A percentile compares a stretch with the other conserved stretches of the same genome.
phyloP scores from a whole-genome alignment of 92 coral and sea anemone genomes.

The Umimayanthus chanpuru region DNA sequence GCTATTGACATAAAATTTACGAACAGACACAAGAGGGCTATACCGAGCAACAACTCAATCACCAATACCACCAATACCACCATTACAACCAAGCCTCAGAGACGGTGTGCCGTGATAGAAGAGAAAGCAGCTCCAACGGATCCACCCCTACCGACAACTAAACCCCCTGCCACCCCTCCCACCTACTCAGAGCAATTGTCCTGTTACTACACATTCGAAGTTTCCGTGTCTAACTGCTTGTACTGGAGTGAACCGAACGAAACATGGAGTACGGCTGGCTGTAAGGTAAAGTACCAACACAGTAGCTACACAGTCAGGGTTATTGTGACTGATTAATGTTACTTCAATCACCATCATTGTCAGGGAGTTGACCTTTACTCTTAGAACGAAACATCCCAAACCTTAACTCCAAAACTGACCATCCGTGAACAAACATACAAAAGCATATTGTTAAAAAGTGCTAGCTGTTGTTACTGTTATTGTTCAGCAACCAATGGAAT shows the following conservation, averaged over 20 bases:
- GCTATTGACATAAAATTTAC: not conserved
- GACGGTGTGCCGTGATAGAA: slow-evolving; percentile 48
- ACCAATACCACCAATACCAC: not conserved
- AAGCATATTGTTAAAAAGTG: too few relatives aligned
- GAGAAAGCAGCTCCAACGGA: slow-evolving; percentile 73
- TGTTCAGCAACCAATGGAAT: too few relatives aligned
- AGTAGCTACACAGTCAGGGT: too few relatives aligned
- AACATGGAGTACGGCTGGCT: slow-evolving; percentile 45
- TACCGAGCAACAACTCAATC: not conserved
- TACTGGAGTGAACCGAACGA: slow-evolving; percentile 69
- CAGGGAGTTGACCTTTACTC: too few relatives aligned
- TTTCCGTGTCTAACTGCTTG: slow-evolving; percentile 68
- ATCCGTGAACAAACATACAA: too few relatives aligned
- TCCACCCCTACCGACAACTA: slow-evolving; percentile 51
- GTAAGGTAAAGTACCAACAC: too few relatives aligned
- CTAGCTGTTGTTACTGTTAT: too few relatives aligned
- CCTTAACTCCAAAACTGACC: too few relatives aligned
- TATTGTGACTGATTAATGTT: too few relatives aligned
- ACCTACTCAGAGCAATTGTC: slow-evolving; percentile 44
- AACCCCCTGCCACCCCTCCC: slow-evolving; percentile 61
- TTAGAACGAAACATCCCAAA: too few relatives aligned
- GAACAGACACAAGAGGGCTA: not conserved
- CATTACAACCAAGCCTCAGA: slow-evolving; percentile 36
- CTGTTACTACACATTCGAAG: slow-evolving; percentile 58
- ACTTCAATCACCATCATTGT: too few relatives aligned